These are phyloP conservation scores for Andricus grossulariae DNA, from an alignment of 1,140 invertebrate species.

Conservation along the genomic window DNA sequence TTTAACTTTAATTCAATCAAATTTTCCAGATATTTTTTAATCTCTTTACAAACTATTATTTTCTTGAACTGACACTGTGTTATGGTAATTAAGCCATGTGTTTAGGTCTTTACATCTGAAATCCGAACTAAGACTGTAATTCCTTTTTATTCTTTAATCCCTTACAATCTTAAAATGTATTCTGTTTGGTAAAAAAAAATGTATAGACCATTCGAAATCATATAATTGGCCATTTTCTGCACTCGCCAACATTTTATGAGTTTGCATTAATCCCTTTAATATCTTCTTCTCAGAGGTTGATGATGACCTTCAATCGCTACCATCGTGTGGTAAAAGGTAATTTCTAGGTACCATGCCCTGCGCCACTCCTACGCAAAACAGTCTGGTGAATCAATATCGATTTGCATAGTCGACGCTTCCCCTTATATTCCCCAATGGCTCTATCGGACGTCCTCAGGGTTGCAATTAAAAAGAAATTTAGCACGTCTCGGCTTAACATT, in stretches of 20 bases:
- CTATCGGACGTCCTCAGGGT: constrained; percentile 31
- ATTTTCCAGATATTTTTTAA: too few relatives aligned
- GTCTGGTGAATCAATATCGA: constrained; percentile 34
- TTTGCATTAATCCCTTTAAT: neutral
- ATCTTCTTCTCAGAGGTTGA: neutral
- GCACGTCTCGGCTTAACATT: constrained; percentile 52
- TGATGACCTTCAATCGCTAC: neutral
- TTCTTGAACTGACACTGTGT: too few relatives aligned
- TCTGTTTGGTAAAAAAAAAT: neutral
- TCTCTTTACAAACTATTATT: too few relatives aligned
- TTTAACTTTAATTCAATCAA: too few relatives aligned
- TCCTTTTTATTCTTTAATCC: neutral
- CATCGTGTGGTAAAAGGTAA: neutral
- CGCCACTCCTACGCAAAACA: constrained; percentile 1
- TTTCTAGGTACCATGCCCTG: neutral
- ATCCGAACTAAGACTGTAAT: too few relatives aligned
- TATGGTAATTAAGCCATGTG: too few relatives aligned
- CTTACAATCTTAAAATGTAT: neutral
- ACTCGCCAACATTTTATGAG: neutral
- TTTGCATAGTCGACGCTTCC: constrained; percentile 36
- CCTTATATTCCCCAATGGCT: constrained; percentile 1
- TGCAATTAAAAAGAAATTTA: constrained; percentile 68
- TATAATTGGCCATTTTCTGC: neutral
- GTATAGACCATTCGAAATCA: neutral
- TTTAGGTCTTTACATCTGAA: too few relatives aligned